These are phyloP conservation scores for Axis porcinus DNA, from an alignment of 2,113 vertebrate genomes.

Conservation along the genomic window DNA sequence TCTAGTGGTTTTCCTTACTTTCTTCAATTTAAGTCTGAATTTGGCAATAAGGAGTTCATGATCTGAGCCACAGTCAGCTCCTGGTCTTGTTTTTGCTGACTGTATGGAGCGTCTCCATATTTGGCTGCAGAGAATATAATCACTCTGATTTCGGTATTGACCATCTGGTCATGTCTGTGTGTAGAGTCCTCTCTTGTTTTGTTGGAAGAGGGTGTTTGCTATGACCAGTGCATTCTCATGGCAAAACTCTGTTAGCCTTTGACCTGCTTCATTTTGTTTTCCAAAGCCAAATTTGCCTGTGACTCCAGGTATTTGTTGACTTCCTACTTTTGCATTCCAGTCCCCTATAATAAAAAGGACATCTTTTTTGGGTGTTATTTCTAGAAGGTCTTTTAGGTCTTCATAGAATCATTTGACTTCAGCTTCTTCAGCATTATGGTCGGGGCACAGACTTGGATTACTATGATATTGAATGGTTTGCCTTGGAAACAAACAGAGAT, in stretches of 20 bases:
- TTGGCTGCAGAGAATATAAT: background rate
- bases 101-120: background rate
- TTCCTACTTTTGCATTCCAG: background rate
- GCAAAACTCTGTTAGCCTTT: background rate
- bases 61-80: background rate
- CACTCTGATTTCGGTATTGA: background rate
- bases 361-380: background rate
- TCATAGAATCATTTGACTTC: background rate
- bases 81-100: background rate
- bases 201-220: background rate
- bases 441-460: background rate
- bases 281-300: background rate
- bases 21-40: background rate
- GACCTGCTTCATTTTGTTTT: background rate
- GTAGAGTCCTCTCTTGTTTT: background rate
- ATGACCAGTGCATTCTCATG: background rate
- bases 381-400: background rate
- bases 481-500: background rate
- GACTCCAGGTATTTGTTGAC: background rate
- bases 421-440: background rate
- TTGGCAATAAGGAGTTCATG: background rate
- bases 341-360: background rate
- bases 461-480: background rate
- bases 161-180: background rate
- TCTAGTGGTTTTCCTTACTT: background rate